phyloP scores from a whole-genome alignment of 1,140 invertebrate genomes.

The Leptopilina clavipes region DNA sequence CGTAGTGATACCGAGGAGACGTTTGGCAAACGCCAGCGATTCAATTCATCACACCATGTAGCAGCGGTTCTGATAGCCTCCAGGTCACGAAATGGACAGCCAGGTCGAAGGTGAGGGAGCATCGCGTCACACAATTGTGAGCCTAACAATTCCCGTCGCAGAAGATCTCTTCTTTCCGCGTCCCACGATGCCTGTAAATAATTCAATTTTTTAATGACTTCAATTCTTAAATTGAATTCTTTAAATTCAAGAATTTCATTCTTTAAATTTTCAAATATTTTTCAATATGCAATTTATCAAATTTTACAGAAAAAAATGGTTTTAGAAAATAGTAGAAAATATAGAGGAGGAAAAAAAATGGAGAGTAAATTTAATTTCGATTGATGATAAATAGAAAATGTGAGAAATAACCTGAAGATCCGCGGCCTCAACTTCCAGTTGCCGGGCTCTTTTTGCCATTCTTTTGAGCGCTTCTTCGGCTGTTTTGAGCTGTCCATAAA shows the following conservation, averaged over 20 bases:
- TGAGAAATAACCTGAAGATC: slow-evolving; percentile 65
- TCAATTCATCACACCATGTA: slow-evolving; percentile 71
- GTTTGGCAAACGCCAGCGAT: slow-evolving; percentile 71
- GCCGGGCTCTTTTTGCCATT: slow-evolving; percentile 69
- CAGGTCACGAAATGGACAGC: slow-evolving; percentile 71
- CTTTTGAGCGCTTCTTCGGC: slow-evolving; percentile 72
- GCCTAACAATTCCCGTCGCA: slow-evolving; percentile 69
- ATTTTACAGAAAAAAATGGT: no score
- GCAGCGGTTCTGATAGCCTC: slow-evolving; percentile 63
- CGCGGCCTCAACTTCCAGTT: slow-evolving; percentile 68
- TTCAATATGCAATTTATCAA: no score
- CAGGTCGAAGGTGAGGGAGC: slow-evolving; percentile 71
- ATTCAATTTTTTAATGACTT: no score
- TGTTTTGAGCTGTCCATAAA: slow-evolving; percentile 71
- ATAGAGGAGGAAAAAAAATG: no score
- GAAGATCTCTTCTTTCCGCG: slow-evolving; percentile 69
- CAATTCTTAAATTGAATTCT: no score
- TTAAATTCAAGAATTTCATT: no score
- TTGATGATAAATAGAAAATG: slow-evolving; percentile 34
- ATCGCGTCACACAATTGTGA: slow-evolving; percentile 72
- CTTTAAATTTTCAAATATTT: no score
- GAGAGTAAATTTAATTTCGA: no score
- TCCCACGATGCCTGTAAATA: slow-evolving; percentile 69
- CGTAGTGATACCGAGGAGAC: slow-evolving; percentile 52
- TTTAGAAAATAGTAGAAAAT: no score